Base-by-base conservation (phyloP, 2,888 invertebrate genomes). In the Hypomecis atomaria region DNA sequence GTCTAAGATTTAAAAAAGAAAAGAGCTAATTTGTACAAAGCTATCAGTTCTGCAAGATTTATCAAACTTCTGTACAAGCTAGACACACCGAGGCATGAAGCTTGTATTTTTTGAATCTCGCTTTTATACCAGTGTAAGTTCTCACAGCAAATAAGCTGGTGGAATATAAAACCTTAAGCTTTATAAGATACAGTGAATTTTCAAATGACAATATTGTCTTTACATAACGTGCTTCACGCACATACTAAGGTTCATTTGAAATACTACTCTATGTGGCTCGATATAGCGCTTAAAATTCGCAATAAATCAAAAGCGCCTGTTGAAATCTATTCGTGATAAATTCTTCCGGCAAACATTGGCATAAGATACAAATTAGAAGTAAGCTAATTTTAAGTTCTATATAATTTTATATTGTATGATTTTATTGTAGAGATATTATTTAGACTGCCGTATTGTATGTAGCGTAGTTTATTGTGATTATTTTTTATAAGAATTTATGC, bases 281-380 rank as follows among this genome's bases (percentile, higher is more conserved):
- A 33, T 23, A 47, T 33, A 33, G 47, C 33, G 45, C 3, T 33
- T 6, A 33, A 47, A 47, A 33, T 47, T 33, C 33, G 36, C 34
- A n/a, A n/a, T n/a, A 47, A 23, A 34, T 47, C 34, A 36, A n/a
- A 10, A 10, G 8, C n/a, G 34, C 34, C n/a, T 10, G 9, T 1
- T n/a, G 10, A 34, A 48, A 34, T 34, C 34, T 37, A 11, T 57
- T 45, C 33, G 55, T 43, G 58, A 58, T 48, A 8, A 57, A 48
- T 50, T 50, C 50, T 50, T 59, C 43, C 59, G 56, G 48, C 59
- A 68, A 67, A 70, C 66, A 72, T 77, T 65, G 69, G 63, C 55
- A 57, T 78, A 57, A 57, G 53, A 57, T 38, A 65, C 81, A 80
- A 81, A 78, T 50, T 82, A 84, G 77, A 52, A 5, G 64, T 79